Conservation (phyloP, 2,113 vertebrate genomes). For the Poicephalus meyeri region DNA sequence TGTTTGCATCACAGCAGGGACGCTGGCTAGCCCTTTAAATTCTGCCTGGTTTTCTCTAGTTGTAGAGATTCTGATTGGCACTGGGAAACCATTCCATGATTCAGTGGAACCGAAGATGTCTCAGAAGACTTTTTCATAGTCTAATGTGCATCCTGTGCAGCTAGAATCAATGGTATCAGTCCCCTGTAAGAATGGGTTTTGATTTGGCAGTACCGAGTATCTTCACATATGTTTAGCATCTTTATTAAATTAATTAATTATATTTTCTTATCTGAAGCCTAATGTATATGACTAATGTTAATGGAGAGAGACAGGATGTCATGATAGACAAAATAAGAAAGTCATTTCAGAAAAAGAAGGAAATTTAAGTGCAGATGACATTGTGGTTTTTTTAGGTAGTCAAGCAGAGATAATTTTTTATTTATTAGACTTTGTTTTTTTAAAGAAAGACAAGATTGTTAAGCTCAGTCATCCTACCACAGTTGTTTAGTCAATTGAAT, state of each 20-base stretch:
- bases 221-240: neutral
- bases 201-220: neutral
- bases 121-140: neutral
- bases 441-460: neutral
- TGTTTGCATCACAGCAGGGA: neutral
- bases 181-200: neutral
- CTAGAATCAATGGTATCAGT: neutral
- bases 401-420: neutral
- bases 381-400: neutral
- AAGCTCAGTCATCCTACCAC: neutral
- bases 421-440: neutral
- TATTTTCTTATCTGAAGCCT: neutral
- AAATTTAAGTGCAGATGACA: neutral
- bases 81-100: neutral
- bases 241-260: neutral
- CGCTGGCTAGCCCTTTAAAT: neutral
- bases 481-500: constrained; percentile 1
- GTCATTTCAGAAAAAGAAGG: neutral
- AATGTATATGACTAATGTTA: neutral
- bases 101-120: neutral
- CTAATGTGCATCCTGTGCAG: neutral
- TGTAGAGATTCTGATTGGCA: neutral
- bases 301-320: neutral
- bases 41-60: neutral
- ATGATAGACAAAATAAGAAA: neutral